Evolutionary conservation across 2,797 vertebrate genomes (phyloP).

Genomic region (Diplodus sargus): DNA sequence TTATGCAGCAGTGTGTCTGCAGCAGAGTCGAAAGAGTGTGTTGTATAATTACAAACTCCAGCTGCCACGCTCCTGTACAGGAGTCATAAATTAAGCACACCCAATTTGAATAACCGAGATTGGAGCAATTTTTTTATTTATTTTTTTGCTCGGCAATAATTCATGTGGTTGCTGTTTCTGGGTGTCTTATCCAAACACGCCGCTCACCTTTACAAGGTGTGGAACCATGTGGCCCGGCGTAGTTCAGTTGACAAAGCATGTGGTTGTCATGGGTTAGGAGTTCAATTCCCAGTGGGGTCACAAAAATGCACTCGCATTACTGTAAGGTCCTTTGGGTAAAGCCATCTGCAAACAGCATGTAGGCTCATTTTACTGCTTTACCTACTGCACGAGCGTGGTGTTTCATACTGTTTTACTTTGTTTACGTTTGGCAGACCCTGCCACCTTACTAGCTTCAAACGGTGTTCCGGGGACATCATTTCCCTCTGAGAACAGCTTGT

Average conservation of each 20-base stretch:
- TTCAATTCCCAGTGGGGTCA: conserved; percentile 66
- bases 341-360: conserved; percentile 68
- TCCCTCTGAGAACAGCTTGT: too few relatives aligned
- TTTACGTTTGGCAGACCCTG: too few relatives aligned
- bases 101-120: conserved; percentile 69
- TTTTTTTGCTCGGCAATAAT: conserved; percentile 20
- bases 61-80: conserved; percentile 71
- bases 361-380: conserved; percentile 53
- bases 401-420: conserved; percentile 5
- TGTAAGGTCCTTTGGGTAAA: conserved; percentile 55
- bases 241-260: conserved; percentile 51
- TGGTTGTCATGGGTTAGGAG: conserved; percentile 59
- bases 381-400: conserved; percentile 21
- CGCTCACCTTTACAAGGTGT: conserved; percentile 56
- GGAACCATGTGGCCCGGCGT: conserved; percentile 18
- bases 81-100: conserved; percentile 76
- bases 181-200: conserved; percentile 14
- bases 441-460: too few relatives aligned
- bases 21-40: conserved; percentile 67
- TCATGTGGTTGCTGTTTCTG: conserved; percentile 26
- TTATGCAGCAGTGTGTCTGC: conserved; percentile 78
- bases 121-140: conserved; percentile 22
- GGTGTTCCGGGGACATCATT: too few relatives aligned
- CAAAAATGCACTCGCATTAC: conserved; percentile 57
- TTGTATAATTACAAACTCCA: conserved; percentile 82